phyloP scores from a whole-genome alignment of 1,140 invertebrate genomes.

The Idris sp. region DNA sequence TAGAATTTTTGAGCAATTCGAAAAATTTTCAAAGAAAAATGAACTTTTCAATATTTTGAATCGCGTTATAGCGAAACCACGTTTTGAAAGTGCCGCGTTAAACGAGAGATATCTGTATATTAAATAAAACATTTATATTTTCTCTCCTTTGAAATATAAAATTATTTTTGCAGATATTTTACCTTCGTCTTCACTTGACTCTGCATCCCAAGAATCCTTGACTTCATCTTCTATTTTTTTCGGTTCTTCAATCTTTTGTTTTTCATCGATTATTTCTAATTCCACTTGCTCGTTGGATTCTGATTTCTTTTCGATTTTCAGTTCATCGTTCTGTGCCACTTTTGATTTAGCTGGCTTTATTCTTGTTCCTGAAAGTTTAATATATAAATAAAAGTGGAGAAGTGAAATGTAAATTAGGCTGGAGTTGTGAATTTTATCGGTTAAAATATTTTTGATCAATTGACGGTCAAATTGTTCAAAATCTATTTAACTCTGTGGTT shows the following conservation, averaged over 20 bases:
- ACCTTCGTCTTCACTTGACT: conserved; percentile 82
- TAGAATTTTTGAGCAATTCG: too few relatives aligned
- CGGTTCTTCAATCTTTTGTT: conserved; percentile 75
- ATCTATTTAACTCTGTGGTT: too few relatives aligned
- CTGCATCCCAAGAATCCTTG: conserved; percentile 92
- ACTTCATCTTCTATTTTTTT: conserved; percentile 81
- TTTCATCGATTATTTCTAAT: conserved; percentile 80
- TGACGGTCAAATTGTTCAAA: too few relatives aligned
- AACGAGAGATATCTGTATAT: too few relatives aligned
- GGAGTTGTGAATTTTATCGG: too few relatives aligned
- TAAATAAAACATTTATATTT: neutral
- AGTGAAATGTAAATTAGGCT: too few relatives aligned
- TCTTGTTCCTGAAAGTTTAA: conserved; percentile 81
- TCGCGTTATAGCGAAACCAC: too few relatives aligned
- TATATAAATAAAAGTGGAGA: too few relatives aligned
- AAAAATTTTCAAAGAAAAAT: too few relatives aligned
- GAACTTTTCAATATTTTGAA: too few relatives aligned
- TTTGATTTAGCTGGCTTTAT: conserved; percentile 84
- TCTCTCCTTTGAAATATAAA: conserved; percentile 6
- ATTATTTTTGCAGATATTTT: conserved; percentile 1
- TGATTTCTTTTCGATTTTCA: conserved; percentile 77
- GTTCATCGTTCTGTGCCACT: conserved; percentile 73
- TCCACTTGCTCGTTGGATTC: conserved; percentile 79
- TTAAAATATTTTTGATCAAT: too few relatives aligned
- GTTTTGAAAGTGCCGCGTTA: too few relatives aligned